Base-by-base conservation (phyloP, 2,888 invertebrate species). In the Rutpela maculata region DNA sequence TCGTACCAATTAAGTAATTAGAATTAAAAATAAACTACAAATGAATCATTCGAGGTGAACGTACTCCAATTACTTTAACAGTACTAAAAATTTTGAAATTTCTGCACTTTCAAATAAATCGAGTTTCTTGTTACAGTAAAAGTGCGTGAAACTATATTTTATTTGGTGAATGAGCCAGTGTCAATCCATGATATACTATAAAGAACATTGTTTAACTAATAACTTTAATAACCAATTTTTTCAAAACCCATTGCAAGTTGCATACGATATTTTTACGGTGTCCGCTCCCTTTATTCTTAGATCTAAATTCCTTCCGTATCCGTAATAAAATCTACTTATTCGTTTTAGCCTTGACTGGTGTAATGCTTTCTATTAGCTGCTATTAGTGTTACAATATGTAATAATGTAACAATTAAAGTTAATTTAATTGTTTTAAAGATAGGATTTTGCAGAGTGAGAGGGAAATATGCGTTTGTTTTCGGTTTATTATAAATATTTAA, bases 281-380 rank as follows among this genome's bases (percentile, higher is more conserved):
- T 31, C 60, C 60, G 12, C 50, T 50, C 12, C 60, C 31, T 60
- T 60, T 60, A 22, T 60, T 31, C 60, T 60, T 15, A 26, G 31
- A 60, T 26, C n/a, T 60, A 15, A 38, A 63, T 63, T 38, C 19
- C 12, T 59, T 59, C 63, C 38, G 63, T 26, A 18, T 63, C 50
- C 50, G 50, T 15, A 50, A 50, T 6, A 50, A 50, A 50, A 50
- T 50, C 50, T n/a, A 50, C n/a, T n/a, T n/a, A 50, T 50, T 50
- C 7, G 50, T 50, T 6, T 50, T 6, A 50, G 50, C 50, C 60
- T 22, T 60, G 60, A 60, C 1, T 60, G 26, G 15, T 60, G 26
- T 12, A 2, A 26, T 60, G 31, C 60, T 60, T 60, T 60, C 60
- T 31, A 26, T 60, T 60, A 60, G 15, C 22, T 60, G 26, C 60